Conservation (phyloP, 1,140 invertebrate genomes). For the Hydropsyche tenuis region DNA sequence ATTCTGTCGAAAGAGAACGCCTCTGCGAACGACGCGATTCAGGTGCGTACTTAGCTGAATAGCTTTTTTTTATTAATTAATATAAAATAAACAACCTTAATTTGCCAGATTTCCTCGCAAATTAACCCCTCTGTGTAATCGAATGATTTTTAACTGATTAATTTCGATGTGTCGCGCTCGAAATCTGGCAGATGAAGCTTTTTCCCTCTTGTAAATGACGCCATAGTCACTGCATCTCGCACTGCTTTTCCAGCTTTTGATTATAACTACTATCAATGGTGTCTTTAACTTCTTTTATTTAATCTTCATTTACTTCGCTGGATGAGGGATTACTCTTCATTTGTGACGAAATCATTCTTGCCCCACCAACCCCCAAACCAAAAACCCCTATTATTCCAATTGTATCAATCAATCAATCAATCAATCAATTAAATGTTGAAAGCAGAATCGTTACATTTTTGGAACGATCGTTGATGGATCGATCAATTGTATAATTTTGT, state of each 20-base stretch:
- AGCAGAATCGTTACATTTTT: background rate
- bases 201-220: constrained; percentile 52
- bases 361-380: background rate
- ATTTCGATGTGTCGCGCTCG: constrained; percentile 6
- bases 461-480: background rate
- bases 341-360: constrained; percentile 4
- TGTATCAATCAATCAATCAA: too few relatives aligned
- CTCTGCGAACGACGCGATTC: constrained; percentile 58
- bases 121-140: too few relatives aligned
- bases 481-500: constrained; percentile 10
- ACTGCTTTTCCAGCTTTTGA: constrained; percentile 39
- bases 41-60: constrained; percentile 52
- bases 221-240: constrained; percentile 42
- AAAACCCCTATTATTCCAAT: too few relatives aligned
- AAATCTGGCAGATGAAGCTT: constrained; percentile 33
- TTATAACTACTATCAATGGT: constrained; percentile 39
- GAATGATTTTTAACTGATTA: too few relatives aligned
- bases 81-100: background rate
- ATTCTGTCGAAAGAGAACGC: constrained; percentile 56
- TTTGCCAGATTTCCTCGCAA: constrained; percentile 49
- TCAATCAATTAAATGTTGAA: too few relatives aligned
- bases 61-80: constrained; percentile 32
- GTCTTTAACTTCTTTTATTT: constrained; percentile 36
- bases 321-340: constrained; percentile 32
- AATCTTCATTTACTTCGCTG: constrained; percentile 39